Conservation (phyloP, 2,888 invertebrate species). For the Aphidoletes aphidimyza region DNA sequence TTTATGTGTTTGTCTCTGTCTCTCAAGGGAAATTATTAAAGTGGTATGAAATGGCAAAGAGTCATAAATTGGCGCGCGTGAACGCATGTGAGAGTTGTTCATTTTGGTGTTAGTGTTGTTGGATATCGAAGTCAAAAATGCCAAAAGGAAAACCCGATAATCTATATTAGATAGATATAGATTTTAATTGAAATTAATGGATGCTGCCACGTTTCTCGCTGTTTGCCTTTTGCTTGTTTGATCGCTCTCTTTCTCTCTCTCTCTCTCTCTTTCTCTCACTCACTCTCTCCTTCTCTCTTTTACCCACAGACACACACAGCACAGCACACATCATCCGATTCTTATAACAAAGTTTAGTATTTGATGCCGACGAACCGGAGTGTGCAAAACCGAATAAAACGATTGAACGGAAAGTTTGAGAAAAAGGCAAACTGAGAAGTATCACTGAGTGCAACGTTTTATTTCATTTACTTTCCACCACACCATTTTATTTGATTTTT, state of each 20-base stretch:
- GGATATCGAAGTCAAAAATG: neutral
- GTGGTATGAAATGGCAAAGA: conserved; percentile 41
- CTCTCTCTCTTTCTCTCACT: neutral
- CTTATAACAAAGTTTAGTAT: too few species aligned
- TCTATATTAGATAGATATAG: conserved; percentile 47
- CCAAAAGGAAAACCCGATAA: conserved; percentile 28
- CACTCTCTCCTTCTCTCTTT: too few species aligned
- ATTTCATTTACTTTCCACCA: too few species aligned
- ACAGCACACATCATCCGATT: too few species aligned
- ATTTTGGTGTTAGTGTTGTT: neutral
- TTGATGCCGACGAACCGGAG: too few species aligned
- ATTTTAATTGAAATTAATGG: conserved; percentile 46
- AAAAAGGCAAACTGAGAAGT: too few species aligned
- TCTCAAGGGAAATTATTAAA: conserved; percentile 48
- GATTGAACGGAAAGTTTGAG: too few species aligned
- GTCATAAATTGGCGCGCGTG: conserved; percentile 51
- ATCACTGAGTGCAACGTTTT: too few species aligned
- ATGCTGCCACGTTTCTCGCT: neutral
- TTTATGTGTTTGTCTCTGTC: conserved; percentile 29
- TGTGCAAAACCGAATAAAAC: too few species aligned
- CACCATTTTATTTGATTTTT: too few species aligned
- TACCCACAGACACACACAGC: too few species aligned
- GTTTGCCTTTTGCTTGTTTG: neutral
- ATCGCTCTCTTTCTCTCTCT: neutral
- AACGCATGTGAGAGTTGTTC: conserved; percentile 23